Percentiles rank a stretch among this genome's conserved stretches.
phyloP scores from a whole-genome alignment of 2,113 vertebrate genomes.

The Cephalopholis sonnerati region DNA sequence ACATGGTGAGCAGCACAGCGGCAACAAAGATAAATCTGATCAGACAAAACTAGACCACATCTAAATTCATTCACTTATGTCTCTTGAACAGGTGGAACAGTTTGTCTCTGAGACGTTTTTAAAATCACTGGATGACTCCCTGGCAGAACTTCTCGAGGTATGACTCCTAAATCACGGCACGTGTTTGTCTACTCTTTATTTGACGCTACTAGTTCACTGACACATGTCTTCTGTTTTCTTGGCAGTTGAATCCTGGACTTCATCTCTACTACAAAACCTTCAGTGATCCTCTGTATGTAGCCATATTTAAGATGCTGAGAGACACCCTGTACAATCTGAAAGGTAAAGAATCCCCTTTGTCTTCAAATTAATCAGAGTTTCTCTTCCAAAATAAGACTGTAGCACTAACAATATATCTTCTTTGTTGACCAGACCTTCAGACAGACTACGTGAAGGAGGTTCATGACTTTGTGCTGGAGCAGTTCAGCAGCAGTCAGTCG shows the following conservation, averaged over 20 bases:
- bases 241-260: conserved; percentile 83
- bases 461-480: conserved; percentile 98
- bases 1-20: conserved; percentile 85
- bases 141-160: conserved; percentile 89
- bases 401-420: background rate
- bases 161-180: background rate
- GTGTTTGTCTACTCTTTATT: background rate
- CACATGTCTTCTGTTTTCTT: conserved; percentile 23
- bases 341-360: conserved; percentile 80
- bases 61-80: background rate
- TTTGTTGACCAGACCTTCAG: conserved; percentile 87
- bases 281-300: conserved; percentile 95
- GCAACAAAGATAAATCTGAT: background rate
- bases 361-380: background rate
- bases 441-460: conserved; percentile 95
- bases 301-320: conserved; percentile 97
- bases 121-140: conserved; percentile 88
- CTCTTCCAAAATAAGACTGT: fast-evolving
- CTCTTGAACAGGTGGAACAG: conserved; percentile 88
- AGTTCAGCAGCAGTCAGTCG: conserved; percentile 96
- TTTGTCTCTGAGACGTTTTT: conserved; percentile 92
- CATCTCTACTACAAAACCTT: conserved; percentile 93
- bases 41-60: background rate
- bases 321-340: conserved; percentile 95
- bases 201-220: background rate